Base-by-base conservation (phyloP, 2,113 vertebrate genomes). In the Prochilodus magdalenae region DNA sequence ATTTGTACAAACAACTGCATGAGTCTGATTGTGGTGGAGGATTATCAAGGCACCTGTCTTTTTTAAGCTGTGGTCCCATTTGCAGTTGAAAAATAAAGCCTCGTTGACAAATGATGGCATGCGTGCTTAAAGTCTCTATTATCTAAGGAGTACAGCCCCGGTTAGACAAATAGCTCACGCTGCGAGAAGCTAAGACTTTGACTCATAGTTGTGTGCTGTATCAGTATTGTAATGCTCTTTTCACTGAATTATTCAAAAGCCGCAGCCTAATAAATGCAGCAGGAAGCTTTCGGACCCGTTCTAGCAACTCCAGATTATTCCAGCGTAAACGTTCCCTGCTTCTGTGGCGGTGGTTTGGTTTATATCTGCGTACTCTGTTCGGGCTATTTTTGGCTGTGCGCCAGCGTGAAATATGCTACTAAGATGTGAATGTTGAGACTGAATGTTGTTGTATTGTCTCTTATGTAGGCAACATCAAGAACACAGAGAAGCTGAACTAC, bases 401-500 rank as follows among this genome's bases (percentile, higher is more conserved):
- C 2, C 20, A 36, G 29, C 22, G 22, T 33, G 65, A 40, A 26
- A n/a, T 22, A 22, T 44, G 33, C 20, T 53, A 55, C 62, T 5
- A 20, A 18, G 5, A 10, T 4, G 11, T 1, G 11, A 44, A 44
- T 84, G 55, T 33, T 60, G 44, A 62, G 26, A 8, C 22, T 70
- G 36, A 4, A 60, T 27, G 3, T 10, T 73, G 30, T 51, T 62
- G 16, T 22, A 1, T 27, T 22, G 0, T 44, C 12, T 72, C 76
- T 29, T 22, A 3, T 5, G 77, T 91, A 99, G 98, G 98, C 84
- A 98, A 96, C 20, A 96, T 99, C 84, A 98, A 95, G 89, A 99
- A 96, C 94, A 97, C 97, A 0, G 98, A 99, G 84, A 98, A 98
- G 87, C 91, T 99, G 44, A 97, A 88, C 91, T 97, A 96, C 7